Conservation (phyloP, 2,113 vertebrate species). For the Antigone vipio region DNA sequence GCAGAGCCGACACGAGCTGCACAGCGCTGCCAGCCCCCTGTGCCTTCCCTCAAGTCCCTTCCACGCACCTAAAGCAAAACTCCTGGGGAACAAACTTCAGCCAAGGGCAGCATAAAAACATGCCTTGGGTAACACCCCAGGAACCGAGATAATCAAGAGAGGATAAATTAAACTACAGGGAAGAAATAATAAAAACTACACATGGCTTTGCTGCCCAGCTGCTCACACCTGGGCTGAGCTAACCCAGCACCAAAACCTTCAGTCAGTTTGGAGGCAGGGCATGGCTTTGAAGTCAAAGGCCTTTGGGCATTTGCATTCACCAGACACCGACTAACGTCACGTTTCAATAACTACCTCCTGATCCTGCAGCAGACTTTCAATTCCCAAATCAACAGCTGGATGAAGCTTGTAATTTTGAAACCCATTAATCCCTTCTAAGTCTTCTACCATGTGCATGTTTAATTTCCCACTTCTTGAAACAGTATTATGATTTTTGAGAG, state of each 20-base stretch:
- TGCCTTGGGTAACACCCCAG: neutral
- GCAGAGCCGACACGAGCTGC: neutral
- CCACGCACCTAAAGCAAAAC: neutral
- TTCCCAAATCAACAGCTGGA: conserved; percentile 42
- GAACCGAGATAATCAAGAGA: neutral
- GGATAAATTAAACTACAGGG: neutral
- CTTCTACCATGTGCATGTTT: neutral
- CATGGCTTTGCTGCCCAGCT: neutral
- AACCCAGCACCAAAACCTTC: neutral
- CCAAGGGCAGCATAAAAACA: neutral
- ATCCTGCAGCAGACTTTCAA: neutral
- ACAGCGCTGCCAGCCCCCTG: neutral
- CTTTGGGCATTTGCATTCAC: neutral
- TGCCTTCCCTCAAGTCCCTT: neutral
- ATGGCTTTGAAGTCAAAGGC: neutral
- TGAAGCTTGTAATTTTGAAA: conserved; percentile 21
- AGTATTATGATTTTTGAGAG: neutral
- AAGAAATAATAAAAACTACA: neutral
- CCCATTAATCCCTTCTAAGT: conserved; percentile 10
- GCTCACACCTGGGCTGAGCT: neutral
- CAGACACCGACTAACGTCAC: neutral
- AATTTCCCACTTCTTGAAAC: conserved; percentile 23
- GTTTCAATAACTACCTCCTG: neutral
- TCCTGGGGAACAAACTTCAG: neutral
- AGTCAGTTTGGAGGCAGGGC: neutral